Evolutionary conservation across 2,113 vertebrate species (phyloP).

Genomic region (Catharus bicknelli): DNA sequence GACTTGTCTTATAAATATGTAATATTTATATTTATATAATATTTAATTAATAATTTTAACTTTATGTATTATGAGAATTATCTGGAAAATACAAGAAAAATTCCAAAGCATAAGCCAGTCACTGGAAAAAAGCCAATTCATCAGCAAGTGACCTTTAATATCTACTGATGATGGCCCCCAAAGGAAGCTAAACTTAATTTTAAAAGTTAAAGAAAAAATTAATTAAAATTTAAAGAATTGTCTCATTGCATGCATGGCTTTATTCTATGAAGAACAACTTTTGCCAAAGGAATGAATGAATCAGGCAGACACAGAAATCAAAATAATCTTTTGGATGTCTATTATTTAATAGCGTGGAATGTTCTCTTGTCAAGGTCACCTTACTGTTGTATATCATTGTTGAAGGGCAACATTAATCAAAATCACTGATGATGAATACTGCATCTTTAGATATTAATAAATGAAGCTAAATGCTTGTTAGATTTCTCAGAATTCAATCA

Average conservation of each 20-base stretch:
- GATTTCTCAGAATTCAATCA: constrained; percentile 52
- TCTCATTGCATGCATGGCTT: background rate
- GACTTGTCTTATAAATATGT: constrained; percentile 14
- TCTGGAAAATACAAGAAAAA: background rate
- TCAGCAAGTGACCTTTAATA: constrained; percentile 42
- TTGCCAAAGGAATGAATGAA: constrained; percentile 41
- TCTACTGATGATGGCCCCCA: background rate
- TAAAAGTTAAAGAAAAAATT: constrained; percentile 7
- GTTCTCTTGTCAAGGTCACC: constrained; percentile 26
- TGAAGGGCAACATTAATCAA: constrained; percentile 54
- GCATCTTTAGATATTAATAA: constrained; percentile 42
- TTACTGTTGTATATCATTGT: background rate
- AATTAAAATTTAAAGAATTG: constrained; percentile 36
- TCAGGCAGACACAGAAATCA: background rate
- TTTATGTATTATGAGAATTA: background rate
- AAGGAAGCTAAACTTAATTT: background rate
- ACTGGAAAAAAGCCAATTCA: constrained; percentile 4
- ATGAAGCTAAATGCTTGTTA: constrained; percentile 40
- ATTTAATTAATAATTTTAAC: constrained; percentile 6
- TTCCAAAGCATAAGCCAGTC: background rate
- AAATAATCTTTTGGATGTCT: constrained; percentile 35
- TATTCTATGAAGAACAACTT: constrained; percentile 31
- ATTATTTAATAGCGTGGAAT: constrained; percentile 7
- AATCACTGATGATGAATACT: constrained; percentile 36
- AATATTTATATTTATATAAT: background rate